These are phyloP conservation scores for Acleris holmiana DNA, from an alignment of 2,888 invertebrate species.

Conservation along the genomic window DNA sequence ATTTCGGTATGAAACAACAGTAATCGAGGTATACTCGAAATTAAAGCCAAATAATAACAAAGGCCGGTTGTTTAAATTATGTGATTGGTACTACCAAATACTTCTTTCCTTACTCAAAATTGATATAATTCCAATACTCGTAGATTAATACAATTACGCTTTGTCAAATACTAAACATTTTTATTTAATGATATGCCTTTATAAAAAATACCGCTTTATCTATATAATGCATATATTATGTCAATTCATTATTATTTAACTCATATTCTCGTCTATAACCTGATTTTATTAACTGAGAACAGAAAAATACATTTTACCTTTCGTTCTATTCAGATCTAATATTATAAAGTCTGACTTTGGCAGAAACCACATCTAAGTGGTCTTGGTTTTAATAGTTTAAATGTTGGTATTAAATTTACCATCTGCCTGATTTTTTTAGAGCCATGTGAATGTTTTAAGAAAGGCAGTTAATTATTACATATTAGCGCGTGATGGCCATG, in stretches of 20 bases:
- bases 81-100: slow-evolving; percentile 13
- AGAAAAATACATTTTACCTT: no score
- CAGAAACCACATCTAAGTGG: no score
- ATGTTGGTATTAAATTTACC: not conserved
- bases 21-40: slow-evolving; percentile 15
- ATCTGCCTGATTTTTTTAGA: not conserved
- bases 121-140: slow-evolving; percentile 4
- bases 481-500: slow-evolving; percentile 61
- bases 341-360: no score
- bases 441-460: not conserved
- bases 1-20: slow-evolving; percentile 88
- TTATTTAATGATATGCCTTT: no score
- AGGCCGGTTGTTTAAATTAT: slow-evolving; percentile 14
- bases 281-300: no score
- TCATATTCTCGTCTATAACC: no score
- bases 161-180: no score
- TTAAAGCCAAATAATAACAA: slow-evolving; percentile 23
- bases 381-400: no score
- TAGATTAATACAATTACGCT: not conserved
- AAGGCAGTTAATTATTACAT: slow-evolving; percentile 50
- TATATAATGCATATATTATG: no score
- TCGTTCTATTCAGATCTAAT: no score
- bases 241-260: no score
- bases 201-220: no score
- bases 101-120: slow-evolving; percentile 18